Percentiles rank a stretch among this genome's conserved stretches.
These are phyloP conservation scores for Acrobasis consociella DNA, from an alignment of 2,888 invertebrate genomes.

Conservation along the genomic window DNA sequence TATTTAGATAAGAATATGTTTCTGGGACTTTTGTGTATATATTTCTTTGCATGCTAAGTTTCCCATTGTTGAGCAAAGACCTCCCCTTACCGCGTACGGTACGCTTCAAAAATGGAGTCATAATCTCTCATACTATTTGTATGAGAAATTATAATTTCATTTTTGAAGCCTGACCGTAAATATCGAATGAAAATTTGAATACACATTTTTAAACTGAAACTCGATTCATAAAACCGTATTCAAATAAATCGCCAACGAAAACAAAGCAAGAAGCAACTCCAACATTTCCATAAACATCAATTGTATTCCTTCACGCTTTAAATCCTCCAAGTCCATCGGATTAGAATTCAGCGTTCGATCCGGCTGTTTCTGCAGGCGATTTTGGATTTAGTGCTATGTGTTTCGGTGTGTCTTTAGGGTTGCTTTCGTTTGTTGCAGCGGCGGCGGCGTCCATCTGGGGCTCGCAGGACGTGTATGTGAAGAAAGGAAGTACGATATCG, in stretches of 20 bases:
- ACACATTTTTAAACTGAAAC: not conserved
- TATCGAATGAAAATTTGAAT: not conserved
- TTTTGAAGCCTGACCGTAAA: too few species aligned
- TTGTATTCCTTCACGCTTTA: slow-evolving; percentile 22
- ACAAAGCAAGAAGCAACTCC: slow-evolving; percentile 10
- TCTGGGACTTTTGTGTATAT: too few species aligned
- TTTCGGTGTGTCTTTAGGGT: slow-evolving; percentile 37
- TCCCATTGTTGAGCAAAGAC: too few species aligned
- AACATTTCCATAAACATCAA: slow-evolving; percentile 20
- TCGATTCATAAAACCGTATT: slow-evolving; percentile 1
- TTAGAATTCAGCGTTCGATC: slow-evolving; percentile 28
- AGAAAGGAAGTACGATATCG: slow-evolving; percentile 95
- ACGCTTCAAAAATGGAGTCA: too few species aligned
- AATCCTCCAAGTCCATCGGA: slow-evolving; percentile 26
- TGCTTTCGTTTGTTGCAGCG: slow-evolving; percentile 84
- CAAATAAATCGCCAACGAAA: slow-evolving; percentile 11
- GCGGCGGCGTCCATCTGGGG: slow-evolving; percentile 94
- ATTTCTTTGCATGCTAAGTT: too few species aligned
- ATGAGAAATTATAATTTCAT: too few species aligned
- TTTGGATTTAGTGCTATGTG: slow-evolving; percentile 18
- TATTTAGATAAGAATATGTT: too few species aligned
- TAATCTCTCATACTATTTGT: too few species aligned
- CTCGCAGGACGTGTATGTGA: slow-evolving; percentile 93
- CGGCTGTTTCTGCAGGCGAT: slow-evolving; percentile 9
- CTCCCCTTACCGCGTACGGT: too few species aligned